Conservation (phyloP, 2,113 vertebrate species). For the Tetrao urogallus region DNA sequence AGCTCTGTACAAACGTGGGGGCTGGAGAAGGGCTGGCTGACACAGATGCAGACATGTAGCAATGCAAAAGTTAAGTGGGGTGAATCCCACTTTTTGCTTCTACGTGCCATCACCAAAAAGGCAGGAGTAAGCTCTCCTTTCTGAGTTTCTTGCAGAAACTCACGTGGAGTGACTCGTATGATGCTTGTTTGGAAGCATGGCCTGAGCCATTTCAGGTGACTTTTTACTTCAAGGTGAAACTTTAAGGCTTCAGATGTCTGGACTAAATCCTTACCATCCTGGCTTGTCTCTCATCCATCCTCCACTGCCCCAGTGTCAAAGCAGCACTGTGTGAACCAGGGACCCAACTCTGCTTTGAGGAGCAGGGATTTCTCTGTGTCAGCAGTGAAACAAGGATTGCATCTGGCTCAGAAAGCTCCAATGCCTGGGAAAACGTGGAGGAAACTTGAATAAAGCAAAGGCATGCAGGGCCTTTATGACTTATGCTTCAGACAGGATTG, state of each 20-base stretch:
- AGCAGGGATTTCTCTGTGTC: not conserved
- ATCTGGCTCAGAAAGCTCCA: not conserved
- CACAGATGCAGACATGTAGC: not conserved
- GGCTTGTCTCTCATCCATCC: not conserved
- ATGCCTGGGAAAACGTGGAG: not conserved
- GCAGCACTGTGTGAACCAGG: not conserved
- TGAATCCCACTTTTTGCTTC: not conserved
- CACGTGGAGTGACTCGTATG: not conserved
- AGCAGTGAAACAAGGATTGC: not conserved
- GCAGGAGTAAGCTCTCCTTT: not conserved
- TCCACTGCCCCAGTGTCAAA: not conserved
- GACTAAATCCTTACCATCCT: not conserved
- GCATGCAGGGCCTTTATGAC: not conserved
- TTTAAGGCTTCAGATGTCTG: not conserved
- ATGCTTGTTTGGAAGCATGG: not conserved
- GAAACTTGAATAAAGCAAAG: not conserved
- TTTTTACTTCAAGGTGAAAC: not conserved
- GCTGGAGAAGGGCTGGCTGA: too few relatives aligned
- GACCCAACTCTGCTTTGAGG: not conserved
- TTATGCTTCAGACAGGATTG: not conserved
- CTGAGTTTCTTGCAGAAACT: not conserved
- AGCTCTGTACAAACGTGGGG: not conserved
- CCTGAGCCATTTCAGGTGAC: not conserved
- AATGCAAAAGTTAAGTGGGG: accelerated
- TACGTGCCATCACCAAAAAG: not conserved